These are phyloP conservation scores for Helarctos malayanus DNA, from an alignment of 2,797 vertebrate species.

Conservation along the genomic window DNA sequence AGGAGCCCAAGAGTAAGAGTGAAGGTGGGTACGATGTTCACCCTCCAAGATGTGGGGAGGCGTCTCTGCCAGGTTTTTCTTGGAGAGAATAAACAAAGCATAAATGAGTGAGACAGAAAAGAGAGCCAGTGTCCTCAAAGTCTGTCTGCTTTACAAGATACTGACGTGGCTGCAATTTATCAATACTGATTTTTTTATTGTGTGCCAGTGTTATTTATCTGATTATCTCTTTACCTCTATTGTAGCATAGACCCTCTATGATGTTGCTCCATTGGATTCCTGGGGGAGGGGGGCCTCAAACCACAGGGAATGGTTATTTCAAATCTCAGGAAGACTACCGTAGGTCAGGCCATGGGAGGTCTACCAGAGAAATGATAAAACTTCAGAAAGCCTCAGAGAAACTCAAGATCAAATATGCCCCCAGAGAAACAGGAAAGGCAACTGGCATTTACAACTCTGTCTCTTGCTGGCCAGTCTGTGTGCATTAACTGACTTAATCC, in stretches of 20 bases:
- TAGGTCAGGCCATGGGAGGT: background rate
- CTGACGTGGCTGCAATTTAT: background rate
- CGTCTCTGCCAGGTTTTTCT: background rate
- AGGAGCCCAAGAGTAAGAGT: background rate
- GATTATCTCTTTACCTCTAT: background rate
- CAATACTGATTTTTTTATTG: background rate
- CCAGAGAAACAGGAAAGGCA: background rate
- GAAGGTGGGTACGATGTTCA: background rate
- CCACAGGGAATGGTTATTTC: background rate
- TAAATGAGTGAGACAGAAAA: background rate
- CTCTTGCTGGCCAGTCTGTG: background rate
- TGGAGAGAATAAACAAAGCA: background rate
- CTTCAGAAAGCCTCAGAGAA: slow-evolving; percentile 8
- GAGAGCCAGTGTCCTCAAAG: background rate
- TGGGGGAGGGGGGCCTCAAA: background rate
- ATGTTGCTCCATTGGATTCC: background rate
- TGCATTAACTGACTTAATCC: background rate
- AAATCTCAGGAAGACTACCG: background rate
- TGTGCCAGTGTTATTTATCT: background rate
- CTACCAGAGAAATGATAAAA: background rate
- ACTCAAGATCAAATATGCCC: background rate
- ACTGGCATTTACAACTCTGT: background rate
- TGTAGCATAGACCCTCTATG: background rate
- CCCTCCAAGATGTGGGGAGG: background rate
- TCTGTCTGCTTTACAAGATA: background rate